A percentile compares a stretch with the other conserved stretches of the same genome.
phyloP scores from a whole-genome alignment of 2,888 invertebrate genomes.

The Drosophila prostipennis region DNA sequence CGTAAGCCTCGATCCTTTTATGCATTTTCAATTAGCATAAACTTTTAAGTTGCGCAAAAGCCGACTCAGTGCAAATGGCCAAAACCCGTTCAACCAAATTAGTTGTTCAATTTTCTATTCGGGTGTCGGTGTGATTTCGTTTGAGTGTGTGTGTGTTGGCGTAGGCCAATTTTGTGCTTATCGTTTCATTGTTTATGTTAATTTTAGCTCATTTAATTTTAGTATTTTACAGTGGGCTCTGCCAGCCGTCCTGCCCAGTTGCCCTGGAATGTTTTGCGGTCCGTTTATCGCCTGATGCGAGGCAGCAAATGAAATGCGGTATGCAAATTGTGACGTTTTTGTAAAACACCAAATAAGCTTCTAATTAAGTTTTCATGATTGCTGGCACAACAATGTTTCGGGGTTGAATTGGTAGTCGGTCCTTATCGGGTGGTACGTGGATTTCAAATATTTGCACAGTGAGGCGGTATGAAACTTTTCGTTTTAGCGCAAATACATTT shows the following conservation, averaged over 20 bases:
- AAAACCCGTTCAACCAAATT: constrained; percentile 60
- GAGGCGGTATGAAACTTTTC: constrained; percentile 5
- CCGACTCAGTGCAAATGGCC: constrained; percentile 51
- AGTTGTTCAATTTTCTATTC: constrained; percentile 64
- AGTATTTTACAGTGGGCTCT: constrained; percentile 53
- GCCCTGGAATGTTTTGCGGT: constrained; percentile 52
- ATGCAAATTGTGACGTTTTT: constrained; percentile 68
- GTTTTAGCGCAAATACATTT: constrained; percentile 12
- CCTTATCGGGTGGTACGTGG: constrained; percentile 52
- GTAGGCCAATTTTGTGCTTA: constrained; percentile 63
- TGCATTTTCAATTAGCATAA: constrained; percentile 56
- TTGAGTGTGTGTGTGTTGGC: constrained; percentile 17
- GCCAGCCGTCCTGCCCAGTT: constrained; percentile 8
- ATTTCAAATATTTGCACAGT: constrained; percentile 40
- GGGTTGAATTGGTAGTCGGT: constrained; percentile 9
- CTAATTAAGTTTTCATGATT: constrained; percentile 76
- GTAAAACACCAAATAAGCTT: constrained; percentile 63
- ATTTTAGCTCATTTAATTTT: constrained; percentile 73
- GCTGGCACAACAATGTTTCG: constrained; percentile 47
- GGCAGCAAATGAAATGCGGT: constrained; percentile 70
- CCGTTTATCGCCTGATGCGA: constrained; percentile 57
- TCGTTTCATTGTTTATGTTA: constrained; percentile 76
- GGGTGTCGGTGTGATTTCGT: constrained; percentile 4
- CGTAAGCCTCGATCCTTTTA: constrained; percentile 3
- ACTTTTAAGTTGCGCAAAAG: constrained; percentile 15